phyloP scores from a whole-genome alignment of 2,888 invertebrate genomes.

The Acheta domesticus region DNA sequence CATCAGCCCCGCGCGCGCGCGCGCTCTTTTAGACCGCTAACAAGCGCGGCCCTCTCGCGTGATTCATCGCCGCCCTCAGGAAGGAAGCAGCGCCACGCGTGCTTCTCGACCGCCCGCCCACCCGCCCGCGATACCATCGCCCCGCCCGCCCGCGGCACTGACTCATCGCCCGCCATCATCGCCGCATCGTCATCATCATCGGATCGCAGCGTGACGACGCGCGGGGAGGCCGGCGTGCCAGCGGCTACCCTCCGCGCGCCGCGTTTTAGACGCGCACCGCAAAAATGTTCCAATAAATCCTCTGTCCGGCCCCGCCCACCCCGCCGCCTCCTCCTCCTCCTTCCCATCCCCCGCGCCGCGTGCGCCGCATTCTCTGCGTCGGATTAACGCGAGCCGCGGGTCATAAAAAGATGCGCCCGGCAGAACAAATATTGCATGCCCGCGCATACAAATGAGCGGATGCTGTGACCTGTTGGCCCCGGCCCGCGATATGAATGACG shows the following conservation, averaged over 20 bases:
- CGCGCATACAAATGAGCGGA: background rate
- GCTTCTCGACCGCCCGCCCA: background rate
- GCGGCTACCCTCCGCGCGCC: background rate
- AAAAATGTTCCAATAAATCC: slow-evolving; percentile 18
- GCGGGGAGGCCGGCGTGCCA: no score
- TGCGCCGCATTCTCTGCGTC: background rate
- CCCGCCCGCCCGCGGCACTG: background rate
- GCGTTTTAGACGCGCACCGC: background rate
- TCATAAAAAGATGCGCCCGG: background rate
- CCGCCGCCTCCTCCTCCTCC: background rate
- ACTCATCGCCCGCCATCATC: background rate
- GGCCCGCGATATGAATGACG: background rate
- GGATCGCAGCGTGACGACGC: background rate
- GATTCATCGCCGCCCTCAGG: background rate
- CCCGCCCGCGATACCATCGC: no score
- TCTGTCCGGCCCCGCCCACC: background rate
- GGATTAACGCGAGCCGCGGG: background rate
- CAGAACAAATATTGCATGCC: slow-evolving; percentile 1
- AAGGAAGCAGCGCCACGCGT: background rate
- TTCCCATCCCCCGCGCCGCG: background rate
- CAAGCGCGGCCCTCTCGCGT: background rate
- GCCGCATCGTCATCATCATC: background rate
- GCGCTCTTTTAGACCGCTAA: background rate
- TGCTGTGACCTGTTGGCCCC: background rate
- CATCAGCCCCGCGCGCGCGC: no score